These are phyloP conservation scores for Hirudo medicinalis DNA, from an alignment of 1,140 invertebrate species.

Conservation along the genomic window DNA sequence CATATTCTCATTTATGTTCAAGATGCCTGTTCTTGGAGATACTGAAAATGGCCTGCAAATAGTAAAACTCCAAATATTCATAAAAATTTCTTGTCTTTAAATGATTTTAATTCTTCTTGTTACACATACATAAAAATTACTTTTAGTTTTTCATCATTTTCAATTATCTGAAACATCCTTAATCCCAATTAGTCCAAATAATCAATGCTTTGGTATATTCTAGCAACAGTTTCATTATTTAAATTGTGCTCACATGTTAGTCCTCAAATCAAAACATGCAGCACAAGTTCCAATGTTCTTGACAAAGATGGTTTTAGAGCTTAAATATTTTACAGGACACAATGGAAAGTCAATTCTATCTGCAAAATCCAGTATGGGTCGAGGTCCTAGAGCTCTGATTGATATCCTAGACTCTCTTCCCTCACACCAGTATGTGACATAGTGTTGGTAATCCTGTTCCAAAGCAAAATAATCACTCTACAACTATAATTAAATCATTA, in stretches of 20 bases:
- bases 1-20: conserved; percentile 37
- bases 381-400: conserved; percentile 37
- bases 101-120: not conserved
- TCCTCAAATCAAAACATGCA: conserved; percentile 37
- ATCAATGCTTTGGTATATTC: no score
- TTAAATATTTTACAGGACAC: conserved; percentile 38
- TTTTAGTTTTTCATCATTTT: no score
- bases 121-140: no score
- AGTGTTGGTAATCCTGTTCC: conserved; percentile 40
- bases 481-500: conserved; percentile 1
- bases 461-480: conserved; percentile 15
- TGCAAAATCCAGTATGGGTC: conserved; percentile 41
- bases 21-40: conserved; percentile 36
- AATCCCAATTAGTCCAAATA: no score
- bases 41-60: conserved; percentile 37
- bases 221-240: no score
- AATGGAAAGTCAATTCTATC: conserved; percentile 38
- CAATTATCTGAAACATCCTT: no score
- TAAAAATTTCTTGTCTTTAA: not conserved
- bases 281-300: conserved; percentile 41
- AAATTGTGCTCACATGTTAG: conserved; percentile 31
- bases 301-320: conserved; percentile 37
- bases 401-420: conserved; percentile 42
- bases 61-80: conserved; percentile 6
- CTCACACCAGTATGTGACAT: conserved; percentile 40